phyloP scores from a whole-genome alignment of 2,797 vertebrate genomes.

The Urosaurus nigricauda region DNA sequence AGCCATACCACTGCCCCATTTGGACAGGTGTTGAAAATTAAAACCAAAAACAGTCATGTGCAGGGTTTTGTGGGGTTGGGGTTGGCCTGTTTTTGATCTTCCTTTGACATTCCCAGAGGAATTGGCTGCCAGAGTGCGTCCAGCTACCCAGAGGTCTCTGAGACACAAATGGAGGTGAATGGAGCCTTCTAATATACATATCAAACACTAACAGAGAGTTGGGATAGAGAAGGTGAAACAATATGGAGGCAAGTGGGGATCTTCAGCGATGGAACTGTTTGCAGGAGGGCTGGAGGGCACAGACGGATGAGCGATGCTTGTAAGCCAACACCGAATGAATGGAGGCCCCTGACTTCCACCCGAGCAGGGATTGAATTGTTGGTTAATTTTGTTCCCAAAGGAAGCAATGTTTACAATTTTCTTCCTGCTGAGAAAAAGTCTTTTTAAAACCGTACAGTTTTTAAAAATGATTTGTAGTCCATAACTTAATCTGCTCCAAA shows the following conservation, averaged over 20 bases:
- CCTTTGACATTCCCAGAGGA: background rate
- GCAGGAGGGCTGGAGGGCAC: background rate
- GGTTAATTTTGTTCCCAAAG: too few relatives aligned
- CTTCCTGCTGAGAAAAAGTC: too few relatives aligned
- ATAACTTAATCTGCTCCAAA: too few relatives aligned
- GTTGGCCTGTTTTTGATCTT: constrained; percentile 28
- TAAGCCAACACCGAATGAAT: too few relatives aligned
- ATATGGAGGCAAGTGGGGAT: background rate
- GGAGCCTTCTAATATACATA: background rate
- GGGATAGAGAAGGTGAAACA: background rate
- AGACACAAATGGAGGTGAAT: background rate
- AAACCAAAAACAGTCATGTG: background rate
- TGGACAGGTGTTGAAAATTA: background rate
- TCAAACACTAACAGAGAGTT: background rate
- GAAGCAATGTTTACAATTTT: too few relatives aligned
- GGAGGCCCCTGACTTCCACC: too few relatives aligned
- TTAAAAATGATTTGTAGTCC: too few relatives aligned
- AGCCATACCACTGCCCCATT: background rate
- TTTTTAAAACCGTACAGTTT: too few relatives aligned
- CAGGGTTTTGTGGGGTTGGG: background rate
- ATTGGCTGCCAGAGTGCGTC: background rate
- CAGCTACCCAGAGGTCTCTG: background rate
- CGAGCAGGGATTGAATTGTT: too few relatives aligned
- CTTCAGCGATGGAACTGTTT: too few relatives aligned
- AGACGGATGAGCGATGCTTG: background rate